These are phyloP conservation scores for Enoplosus armatus DNA, from an alignment of 2,797 vertebrate species.

Conservation along the genomic window DNA sequence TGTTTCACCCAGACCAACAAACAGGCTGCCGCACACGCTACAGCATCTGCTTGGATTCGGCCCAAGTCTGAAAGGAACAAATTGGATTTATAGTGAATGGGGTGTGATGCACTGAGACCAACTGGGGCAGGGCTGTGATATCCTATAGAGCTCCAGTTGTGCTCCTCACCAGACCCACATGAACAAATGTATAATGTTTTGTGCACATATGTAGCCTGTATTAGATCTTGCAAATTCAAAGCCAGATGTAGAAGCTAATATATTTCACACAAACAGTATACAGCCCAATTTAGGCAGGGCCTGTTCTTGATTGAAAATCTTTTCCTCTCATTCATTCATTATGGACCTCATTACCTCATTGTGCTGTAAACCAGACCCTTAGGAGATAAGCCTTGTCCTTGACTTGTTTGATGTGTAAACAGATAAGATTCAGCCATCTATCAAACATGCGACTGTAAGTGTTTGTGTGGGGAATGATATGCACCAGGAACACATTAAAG, in stretches of 20 bases:
- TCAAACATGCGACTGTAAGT: constrained; percentile 45
- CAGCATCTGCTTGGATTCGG: constrained; percentile 56
- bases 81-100: constrained; percentile 55
- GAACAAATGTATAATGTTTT: too few relatives aligned
- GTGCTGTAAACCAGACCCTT: constrained; percentile 63
- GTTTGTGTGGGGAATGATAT: constrained; percentile 16
- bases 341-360: constrained; percentile 73
- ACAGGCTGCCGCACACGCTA: constrained; percentile 33
- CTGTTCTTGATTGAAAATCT: constrained; percentile 68
- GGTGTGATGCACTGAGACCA: constrained; percentile 14
- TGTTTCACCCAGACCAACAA: constrained; percentile 53
- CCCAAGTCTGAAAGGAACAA: constrained; percentile 45
- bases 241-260: constrained; percentile 63
- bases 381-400: constrained; percentile 71
- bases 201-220: too few relatives aligned
- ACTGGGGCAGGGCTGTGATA: not conserved
- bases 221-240: constrained; percentile 62
- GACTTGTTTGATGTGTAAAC: constrained; percentile 70
- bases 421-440: constrained; percentile 63
- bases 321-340: constrained; percentile 74
- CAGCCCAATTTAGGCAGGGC: constrained; percentile 52
- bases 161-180: not conserved
- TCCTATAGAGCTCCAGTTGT: not conserved
- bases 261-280: constrained; percentile 50
- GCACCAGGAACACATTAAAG: constrained; percentile 29